A percentile compares a stretch with the other conserved stretches of the same genome.
Evolutionary conservation across 2,888 invertebrate genomes (phyloP).

Genomic region (Epinotia ramella): DNA sequence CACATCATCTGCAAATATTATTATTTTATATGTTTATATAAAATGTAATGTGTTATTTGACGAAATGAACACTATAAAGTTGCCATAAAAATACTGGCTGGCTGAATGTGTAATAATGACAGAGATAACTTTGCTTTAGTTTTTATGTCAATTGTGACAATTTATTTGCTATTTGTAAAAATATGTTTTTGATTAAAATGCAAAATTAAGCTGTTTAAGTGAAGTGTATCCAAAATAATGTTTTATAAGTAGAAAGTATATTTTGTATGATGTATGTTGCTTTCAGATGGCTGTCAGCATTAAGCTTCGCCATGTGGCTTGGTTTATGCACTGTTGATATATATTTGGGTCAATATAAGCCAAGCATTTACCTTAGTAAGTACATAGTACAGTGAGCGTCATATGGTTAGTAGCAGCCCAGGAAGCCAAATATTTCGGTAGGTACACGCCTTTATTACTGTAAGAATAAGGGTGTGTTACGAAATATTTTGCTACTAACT

Average conservation of each 20-base stretch:
- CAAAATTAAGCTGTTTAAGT: constrained; percentile 61
- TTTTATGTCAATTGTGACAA: constrained; percentile 52
- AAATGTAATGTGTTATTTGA: no score
- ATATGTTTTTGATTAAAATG: constrained; percentile 57
- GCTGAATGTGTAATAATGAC: not conserved
- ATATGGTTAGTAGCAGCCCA: no score
- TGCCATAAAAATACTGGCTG: constrained; percentile 3
- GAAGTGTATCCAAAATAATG: constrained; percentile 48
- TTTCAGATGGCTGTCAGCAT: constrained; percentile 71
- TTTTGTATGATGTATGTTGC: constrained; percentile 73
- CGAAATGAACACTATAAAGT: not conserved
- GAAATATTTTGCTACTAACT: no score
- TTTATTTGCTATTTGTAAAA: constrained; percentile 55
- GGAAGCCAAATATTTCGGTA: no score
- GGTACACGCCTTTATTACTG: no score
- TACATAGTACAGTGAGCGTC: not conserved
- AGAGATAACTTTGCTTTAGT: constrained; percentile 28
- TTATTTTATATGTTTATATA: no score
- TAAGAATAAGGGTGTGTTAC: no score
- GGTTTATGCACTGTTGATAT: constrained; percentile 64
- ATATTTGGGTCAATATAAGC: constrained; percentile 48
- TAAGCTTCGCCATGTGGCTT: constrained; percentile 71
- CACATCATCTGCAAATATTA: no score
- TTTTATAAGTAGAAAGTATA: constrained; percentile 46
- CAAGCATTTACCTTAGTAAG: constrained; percentile 17